These are phyloP conservation scores for Heterodera carotae DNA, from an alignment of 1,140 invertebrate genomes.

Conservation along the genomic window DNA sequence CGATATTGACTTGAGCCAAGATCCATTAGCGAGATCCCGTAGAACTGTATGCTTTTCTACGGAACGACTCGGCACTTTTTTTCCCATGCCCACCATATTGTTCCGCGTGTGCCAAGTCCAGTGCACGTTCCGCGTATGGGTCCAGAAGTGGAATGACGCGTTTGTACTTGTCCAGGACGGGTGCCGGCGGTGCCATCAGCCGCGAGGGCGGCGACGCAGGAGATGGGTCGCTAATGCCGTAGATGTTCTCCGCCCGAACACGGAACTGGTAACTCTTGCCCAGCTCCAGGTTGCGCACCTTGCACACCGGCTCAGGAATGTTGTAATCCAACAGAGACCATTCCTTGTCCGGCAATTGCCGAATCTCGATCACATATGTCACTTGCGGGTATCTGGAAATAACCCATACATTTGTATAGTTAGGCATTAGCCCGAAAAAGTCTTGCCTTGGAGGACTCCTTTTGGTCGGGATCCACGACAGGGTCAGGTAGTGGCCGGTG, in stretches of 20 bases:
- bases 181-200: conserved; percentile 62
- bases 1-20: no score
- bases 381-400: conserved; percentile 59
- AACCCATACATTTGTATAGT: not conserved
- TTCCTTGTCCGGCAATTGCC: conserved; percentile 64
- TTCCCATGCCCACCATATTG: conserved; percentile 50
- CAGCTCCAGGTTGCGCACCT: conserved; percentile 64
- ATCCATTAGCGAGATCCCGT: no score
- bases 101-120: conserved; percentile 58
- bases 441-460: conserved; percentile 51
- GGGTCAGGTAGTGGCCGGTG: conserved; percentile 64
- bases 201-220: conserved; percentile 64
- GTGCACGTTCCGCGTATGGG: conserved; percentile 62
- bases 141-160: conserved; percentile 64
- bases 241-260: conserved; percentile 89
- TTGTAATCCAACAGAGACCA: conserved; percentile 65
- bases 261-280: conserved; percentile 72
- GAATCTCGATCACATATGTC: conserved; percentile 65
- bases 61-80: no score
- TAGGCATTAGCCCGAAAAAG: conserved; percentile 1
- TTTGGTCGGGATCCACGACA: conserved; percentile 66
- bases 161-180: conserved; percentile 62
- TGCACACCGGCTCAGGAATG: conserved; percentile 65
- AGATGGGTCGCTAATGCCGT: conserved; percentile 92
- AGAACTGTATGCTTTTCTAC: no score